Conservation (phyloP, 2,888 invertebrate genomes). For the Celastrina argiolus region DNA sequence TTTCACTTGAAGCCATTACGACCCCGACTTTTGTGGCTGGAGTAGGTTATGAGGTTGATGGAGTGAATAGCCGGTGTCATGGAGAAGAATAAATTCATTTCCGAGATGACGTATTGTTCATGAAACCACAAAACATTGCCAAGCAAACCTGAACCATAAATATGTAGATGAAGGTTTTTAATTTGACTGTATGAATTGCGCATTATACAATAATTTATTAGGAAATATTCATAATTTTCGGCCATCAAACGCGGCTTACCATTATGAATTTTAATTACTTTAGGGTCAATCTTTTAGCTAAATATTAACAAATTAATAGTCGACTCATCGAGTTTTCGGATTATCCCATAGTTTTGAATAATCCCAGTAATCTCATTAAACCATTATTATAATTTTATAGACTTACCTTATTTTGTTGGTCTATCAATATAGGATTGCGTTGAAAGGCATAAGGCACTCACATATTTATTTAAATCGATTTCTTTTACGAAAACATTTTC, state of each 20-base stretch:
- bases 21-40: not conserved
- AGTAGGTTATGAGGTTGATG: slow-evolving; percentile 19
- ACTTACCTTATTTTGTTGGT: too few species aligned
- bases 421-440: too few species aligned
- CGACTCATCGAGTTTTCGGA: not conserved
- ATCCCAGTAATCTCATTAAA: not conserved
- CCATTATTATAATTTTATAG: not conserved
- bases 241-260: not conserved
- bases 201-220: not conserved
- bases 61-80: slow-evolving; percentile 7
- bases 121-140: not conserved
- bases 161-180: not conserved
- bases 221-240: not conserved
- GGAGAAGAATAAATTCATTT: slow-evolving; percentile 18
- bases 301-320: not conserved
- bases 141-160: not conserved
- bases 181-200: not conserved
- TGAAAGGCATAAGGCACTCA: too few species aligned
- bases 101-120: slow-evolving; percentile 11
- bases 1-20: slow-evolving; percentile 1
- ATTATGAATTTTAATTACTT: not conserved
- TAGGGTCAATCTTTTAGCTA: not conserved
- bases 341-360: not conserved
- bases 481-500: too few species aligned
- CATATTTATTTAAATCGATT: too few species aligned